These are phyloP conservation scores for Solea senegalensis DNA, from an alignment of 2,113 vertebrate genomes.

Conservation along the genomic window DNA sequence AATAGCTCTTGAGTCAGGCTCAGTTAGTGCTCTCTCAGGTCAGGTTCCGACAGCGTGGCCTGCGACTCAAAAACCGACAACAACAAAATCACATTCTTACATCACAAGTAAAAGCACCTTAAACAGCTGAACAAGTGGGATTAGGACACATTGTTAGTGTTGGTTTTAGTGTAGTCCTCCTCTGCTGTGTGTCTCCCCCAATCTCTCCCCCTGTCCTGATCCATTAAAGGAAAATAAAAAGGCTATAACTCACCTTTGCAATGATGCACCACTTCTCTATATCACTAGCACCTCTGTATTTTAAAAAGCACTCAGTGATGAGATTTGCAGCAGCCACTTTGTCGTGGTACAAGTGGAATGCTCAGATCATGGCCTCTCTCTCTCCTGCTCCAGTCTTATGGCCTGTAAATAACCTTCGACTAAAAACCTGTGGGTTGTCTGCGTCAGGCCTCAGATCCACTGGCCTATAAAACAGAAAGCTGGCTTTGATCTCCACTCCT, in stretches of 20 bases:
- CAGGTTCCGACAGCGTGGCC: too few species aligned
- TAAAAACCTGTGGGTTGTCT: constrained; percentile 46
- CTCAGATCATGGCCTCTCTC: constrained; percentile 45
- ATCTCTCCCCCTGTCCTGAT: too few species aligned
- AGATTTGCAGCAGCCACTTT: constrained; percentile 40
- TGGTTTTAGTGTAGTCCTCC: too few species aligned
- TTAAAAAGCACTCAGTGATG: constrained; percentile 10
- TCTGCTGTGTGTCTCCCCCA: too few species aligned
- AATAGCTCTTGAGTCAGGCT: too few species aligned
- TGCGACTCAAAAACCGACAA: too few species aligned
- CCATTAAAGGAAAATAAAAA: too few species aligned
- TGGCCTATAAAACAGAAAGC: constrained; percentile 50
- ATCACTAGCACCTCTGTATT: constrained; percentile 6
- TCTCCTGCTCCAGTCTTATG: constrained; percentile 24
- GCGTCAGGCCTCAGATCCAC: constrained; percentile 50
- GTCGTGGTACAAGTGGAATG: constrained; percentile 19
- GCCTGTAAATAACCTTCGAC: constrained; percentile 59
- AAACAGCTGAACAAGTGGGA: too few species aligned
- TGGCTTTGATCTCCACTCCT: constrained; percentile 66
- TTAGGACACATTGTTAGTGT: too few species aligned
- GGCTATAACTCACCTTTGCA: not conserved
- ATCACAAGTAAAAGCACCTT: too few species aligned
- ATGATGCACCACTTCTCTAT: constrained; percentile 3
- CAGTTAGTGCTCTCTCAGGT: too few species aligned
- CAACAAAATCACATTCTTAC: too few species aligned